phyloP scores from a whole-genome alignment of 2,113 vertebrate species.

The Anseranas semipalmata region DNA sequence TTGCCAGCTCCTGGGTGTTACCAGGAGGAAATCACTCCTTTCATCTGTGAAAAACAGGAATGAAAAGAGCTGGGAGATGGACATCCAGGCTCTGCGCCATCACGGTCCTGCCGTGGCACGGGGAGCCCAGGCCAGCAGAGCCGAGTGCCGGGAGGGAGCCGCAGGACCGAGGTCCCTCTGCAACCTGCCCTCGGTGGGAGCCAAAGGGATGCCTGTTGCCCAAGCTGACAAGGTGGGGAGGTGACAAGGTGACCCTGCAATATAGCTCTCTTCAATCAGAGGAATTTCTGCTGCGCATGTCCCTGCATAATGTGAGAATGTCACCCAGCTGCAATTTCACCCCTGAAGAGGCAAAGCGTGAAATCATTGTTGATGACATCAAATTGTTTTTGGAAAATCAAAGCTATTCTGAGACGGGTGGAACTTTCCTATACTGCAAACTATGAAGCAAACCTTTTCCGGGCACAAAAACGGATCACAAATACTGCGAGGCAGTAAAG shows the following conservation, averaged over 20 bases:
- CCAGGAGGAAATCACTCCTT: conserved; percentile 18
- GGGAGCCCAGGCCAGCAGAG: neutral
- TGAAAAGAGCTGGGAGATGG: neutral
- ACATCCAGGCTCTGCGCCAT: neutral
- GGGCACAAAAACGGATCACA: neutral
- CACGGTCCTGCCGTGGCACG: neutral
- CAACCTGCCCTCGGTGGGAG: neutral
- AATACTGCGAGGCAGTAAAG: neutral
- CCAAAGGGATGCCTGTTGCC: neutral
- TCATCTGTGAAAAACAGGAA: conserved; percentile 8
- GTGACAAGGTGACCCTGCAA: neutral
- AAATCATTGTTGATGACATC: conserved; percentile 2
- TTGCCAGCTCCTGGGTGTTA: conserved; percentile 33
- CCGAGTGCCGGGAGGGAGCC: fast-evolving
- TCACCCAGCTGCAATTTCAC: conserved; percentile 38
- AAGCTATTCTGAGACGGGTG: neutral
- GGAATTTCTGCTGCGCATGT: neutral
- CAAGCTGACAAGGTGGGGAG: neutral
- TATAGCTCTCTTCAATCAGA: fast-evolving
- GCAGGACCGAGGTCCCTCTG: neutral
- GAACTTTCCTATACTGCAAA: conserved; percentile 36
- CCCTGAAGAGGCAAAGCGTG: neutral
- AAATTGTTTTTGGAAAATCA: neutral
- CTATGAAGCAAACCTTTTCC: neutral
- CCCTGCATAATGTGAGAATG: neutral